Percentiles rank a stretch among this genome's conserved stretches.
These are phyloP conservation scores for Mesochorus sp. DNA, from an alignment of 2,888 invertebrate species.

Conservation along the genomic window DNA sequence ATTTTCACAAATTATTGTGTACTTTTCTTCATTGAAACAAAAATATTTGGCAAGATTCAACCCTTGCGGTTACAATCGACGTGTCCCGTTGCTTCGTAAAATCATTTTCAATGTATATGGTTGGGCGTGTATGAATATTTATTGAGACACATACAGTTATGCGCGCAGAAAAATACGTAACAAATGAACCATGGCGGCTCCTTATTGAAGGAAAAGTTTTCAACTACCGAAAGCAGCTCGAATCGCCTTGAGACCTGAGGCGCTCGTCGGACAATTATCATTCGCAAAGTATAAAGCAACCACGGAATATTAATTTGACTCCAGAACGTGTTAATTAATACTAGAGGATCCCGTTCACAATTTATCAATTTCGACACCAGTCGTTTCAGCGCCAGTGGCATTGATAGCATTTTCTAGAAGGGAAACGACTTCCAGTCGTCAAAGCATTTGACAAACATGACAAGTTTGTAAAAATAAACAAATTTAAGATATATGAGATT, in stretches of 20 bases:
- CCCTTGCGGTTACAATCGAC: neutral
- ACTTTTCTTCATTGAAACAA: slow-evolving; percentile 8
- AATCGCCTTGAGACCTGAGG: slow-evolving; percentile 63
- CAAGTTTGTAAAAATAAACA: neutral
- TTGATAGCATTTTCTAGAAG: too few species aligned
- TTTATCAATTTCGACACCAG: neutral
- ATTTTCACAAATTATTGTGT: slow-evolving; percentile 14
- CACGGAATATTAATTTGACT: slow-evolving; percentile 60
- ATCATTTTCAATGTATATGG: neutral
- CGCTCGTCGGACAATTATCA: slow-evolving; percentile 46
- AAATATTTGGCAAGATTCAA: neutral
- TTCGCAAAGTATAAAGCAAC: slow-evolving; percentile 42
- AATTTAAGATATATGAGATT: too few species aligned
- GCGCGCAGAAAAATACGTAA: neutral
- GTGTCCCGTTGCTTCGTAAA: neutral
- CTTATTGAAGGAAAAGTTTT: slow-evolving; percentile 47
- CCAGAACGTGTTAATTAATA: slow-evolving; percentile 53
- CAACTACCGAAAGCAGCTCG: slow-evolving; percentile 48
- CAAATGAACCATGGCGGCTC: slow-evolving; percentile 25
- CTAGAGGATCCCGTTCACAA: slow-evolving; percentile 30
- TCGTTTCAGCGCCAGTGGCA: neutral
- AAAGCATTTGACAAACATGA: neutral
- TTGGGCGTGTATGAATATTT: neutral
- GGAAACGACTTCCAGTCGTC: too few species aligned
- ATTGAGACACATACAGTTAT: neutral